phyloP scores from a whole-genome alignment of 2,797 vertebrate genomes.

The Pangasius macronema region DNA sequence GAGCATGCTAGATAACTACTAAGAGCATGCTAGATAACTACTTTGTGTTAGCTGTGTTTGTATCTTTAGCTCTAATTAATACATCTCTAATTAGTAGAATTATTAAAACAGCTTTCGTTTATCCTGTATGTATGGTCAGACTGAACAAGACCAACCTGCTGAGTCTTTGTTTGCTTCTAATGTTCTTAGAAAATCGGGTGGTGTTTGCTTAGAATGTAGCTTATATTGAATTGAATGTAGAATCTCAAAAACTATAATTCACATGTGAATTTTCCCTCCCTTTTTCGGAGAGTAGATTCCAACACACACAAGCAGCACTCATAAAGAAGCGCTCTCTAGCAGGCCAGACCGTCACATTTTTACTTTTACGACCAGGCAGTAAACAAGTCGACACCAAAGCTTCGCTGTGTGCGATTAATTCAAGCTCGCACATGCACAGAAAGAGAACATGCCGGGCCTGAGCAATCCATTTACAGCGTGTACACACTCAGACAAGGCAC shows the following conservation, averaged over 20 bases:
- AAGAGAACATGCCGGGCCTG: conserved; percentile 18
- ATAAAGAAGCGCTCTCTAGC: conserved; percentile 74
- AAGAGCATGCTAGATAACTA: neutral
- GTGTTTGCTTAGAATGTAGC: neutral
- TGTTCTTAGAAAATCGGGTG: neutral
- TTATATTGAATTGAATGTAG: neutral
- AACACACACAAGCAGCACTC: conserved; percentile 59
- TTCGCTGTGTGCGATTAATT: conserved; percentile 62
- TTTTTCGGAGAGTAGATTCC: conserved; percentile 13
- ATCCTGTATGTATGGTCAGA: conserved; percentile 18
- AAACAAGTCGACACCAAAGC: conserved; percentile 75
- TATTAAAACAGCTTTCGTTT: neutral
- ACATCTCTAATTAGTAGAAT: neutral
- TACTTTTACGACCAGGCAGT: conserved; percentile 75
- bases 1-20: neutral
- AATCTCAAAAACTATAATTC: neutral
- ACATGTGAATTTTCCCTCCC: neutral
- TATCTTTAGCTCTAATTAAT: neutral
- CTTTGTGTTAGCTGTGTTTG: neutral
- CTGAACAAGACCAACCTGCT: neutral
- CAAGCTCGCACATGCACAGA: conserved; percentile 65
- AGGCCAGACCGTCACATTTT: conserved; percentile 68
- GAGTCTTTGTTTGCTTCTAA: neutral
- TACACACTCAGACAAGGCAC: conserved; percentile 7
- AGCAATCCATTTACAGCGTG: conserved; percentile 19